phyloP scores from a whole-genome alignment of 2,888 invertebrate species.

The Metellina segmentata region DNA sequence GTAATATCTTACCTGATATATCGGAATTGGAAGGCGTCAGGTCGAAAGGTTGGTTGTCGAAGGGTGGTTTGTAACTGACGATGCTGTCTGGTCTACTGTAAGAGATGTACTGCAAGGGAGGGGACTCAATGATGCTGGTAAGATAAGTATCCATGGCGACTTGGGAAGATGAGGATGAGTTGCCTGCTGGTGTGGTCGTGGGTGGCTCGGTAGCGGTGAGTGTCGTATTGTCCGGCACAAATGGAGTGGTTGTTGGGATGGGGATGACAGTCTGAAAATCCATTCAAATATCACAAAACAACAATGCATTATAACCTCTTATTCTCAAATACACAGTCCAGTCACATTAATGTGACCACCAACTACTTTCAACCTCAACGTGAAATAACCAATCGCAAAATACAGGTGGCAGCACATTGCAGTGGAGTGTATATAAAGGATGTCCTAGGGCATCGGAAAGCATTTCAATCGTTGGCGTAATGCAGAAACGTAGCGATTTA shows the following conservation, averaged over 20 bases:
- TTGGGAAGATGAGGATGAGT: conserved; percentile 3
- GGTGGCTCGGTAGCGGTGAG: conserved; percentile 32
- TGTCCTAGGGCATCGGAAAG: too few relatives aligned
- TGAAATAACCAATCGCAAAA: too few relatives aligned
- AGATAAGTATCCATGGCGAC: conserved; percentile 65
- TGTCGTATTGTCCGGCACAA: conserved; percentile 17
- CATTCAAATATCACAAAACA: too few relatives aligned
- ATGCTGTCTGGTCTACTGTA: conserved; percentile 68
- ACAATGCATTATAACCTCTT: too few relatives aligned
- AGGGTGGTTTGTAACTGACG: conserved; percentile 63
- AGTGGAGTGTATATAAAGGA: too few relatives aligned
- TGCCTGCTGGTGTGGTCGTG: neutral
- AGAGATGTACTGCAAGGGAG: conserved; percentile 68
- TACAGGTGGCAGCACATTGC: too few relatives aligned
- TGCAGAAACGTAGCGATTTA: too few relatives aligned
- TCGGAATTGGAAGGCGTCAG: conserved; percentile 63
- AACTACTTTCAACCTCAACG: too few relatives aligned
- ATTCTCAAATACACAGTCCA: too few relatives aligned
- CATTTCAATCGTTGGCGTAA: too few relatives aligned
- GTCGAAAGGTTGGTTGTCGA: conserved; percentile 70
- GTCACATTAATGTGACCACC: too few relatives aligned
- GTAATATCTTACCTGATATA: conserved; percentile 37
- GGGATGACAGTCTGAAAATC: neutral
- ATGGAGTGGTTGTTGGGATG: neutral
- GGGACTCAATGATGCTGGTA: conserved; percentile 69